Evolutionary conservation across 2,888 invertebrate species (phyloP), one percentile per base, ranked within the genome.

Genomic region (Oeneis ivallda): DNA sequence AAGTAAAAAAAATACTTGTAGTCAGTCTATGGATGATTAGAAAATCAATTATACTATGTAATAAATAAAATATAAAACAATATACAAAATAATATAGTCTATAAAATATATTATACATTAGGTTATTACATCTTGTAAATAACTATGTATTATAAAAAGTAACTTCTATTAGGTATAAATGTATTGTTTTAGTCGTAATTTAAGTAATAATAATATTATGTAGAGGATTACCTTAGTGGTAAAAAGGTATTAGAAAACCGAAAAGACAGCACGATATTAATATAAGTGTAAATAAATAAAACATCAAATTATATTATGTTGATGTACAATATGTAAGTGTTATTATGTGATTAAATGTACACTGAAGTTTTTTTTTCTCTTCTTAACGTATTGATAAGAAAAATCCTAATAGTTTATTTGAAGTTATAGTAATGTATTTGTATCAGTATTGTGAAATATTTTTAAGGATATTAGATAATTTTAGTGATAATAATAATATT

Each of bases 111-210:
- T 39, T 13, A 45, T 58, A 11, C n/a, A 15, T 17, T 32, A 50
- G 13, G 2, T 13, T 13, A 56, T 19, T 39, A 41, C 37, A 10
- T 8, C 9, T 41, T 67, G 69, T 69, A 69, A 64, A 69, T 69
- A 69, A 69, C 47, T 64, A 64, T 67, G 62, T 67, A 62, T 62
- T 50, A 59, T 59, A 62, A 19, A 59, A 47, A 64, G 17, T 37
- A 50, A 61, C 45, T 64, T 41, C 52, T 50, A 60, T 13, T 17
- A n/a, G n/a, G 41, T 13, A n/a, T 13, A n/a, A n/a, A n/a, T n/a
- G n/a, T n/a, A n/a, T n/a, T n/a, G 19, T 41, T 43, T 37, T 32
- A 4, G 50, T 47, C 15, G 2, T 49, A 50, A 26, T 17, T 17
- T 50, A 11, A 50, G 26, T 11, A 50, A 17, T 47, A 50, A 17